Evolutionary conservation across 2,888 invertebrate species (phyloP).

Genomic region (Trachelus troglodyta): DNA sequence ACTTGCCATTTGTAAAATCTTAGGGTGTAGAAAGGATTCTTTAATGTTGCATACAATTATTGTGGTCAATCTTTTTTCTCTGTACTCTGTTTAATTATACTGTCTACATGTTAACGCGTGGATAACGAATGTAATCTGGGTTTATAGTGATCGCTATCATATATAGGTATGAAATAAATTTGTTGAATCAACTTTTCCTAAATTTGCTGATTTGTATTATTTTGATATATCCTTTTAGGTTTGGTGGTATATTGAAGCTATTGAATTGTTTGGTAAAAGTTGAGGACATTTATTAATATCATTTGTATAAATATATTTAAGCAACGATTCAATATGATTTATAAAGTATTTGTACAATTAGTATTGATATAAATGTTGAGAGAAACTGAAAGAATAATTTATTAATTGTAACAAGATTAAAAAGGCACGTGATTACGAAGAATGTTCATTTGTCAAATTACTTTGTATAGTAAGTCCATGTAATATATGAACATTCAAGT

Average conservation of each 20-base stretch:
- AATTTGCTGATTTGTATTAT: background rate
- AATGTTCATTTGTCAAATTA: background rate
- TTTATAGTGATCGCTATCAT: background rate
- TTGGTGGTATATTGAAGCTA: background rate
- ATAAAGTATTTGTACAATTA: constrained; percentile 6
- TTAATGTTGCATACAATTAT: background rate
- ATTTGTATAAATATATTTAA: constrained; percentile 1
- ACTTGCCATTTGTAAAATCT: background rate
- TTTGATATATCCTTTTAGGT: background rate
- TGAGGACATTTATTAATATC: background rate
- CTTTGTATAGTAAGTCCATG: background rate
- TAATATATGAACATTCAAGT: background rate
- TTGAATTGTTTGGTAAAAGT: background rate
- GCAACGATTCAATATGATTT: background rate
- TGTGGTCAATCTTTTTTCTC: background rate
- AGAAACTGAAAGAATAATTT: background rate
- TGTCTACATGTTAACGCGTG: background rate
- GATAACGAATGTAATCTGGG: background rate
- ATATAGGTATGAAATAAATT: background rate
- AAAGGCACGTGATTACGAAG: constrained; percentile 8
- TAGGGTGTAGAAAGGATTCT: background rate
- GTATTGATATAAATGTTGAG: background rate
- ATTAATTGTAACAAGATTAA: background rate
- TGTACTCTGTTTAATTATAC: background rate
- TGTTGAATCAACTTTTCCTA: background rate